A percentile compares a stretch with the other conserved stretches of the same genome.
phyloP scores from a whole-genome alignment of 2,888 invertebrate genomes.

The Trypoxylon attenuatum region DNA sequence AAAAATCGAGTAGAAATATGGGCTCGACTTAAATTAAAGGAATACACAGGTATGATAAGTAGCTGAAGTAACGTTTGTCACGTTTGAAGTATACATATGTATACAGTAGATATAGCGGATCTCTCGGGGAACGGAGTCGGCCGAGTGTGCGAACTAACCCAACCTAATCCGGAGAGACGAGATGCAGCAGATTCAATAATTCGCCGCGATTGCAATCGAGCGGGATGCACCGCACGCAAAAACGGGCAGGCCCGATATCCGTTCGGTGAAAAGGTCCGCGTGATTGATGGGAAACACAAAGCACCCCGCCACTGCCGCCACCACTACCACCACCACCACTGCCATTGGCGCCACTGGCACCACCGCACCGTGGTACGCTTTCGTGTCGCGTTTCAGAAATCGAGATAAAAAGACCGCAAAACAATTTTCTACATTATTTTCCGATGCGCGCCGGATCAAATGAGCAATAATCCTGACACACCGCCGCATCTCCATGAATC shows the following conservation, averaged over 20 bases:
- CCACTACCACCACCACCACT: conserved; percentile 1
- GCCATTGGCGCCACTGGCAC: conserved; percentile 8
- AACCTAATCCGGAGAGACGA: conserved; percentile 60
- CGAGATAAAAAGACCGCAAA: conserved; percentile 69
- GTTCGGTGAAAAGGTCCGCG: conserved; percentile 66
- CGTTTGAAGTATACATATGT: no score
- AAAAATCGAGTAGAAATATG: no score
- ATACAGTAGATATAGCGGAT: no score
- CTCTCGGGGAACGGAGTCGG: conserved; percentile 41
- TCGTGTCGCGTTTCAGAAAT: conserved; percentile 53
- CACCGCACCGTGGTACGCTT: no score
- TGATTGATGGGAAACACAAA: conserved; percentile 73
- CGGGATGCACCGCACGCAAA: conserved; percentile 66
- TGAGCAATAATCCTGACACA: conserved; percentile 54
- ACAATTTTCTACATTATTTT: conserved; percentile 68
- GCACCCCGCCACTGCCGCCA: conserved; percentile 25
- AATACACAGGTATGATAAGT: no score
- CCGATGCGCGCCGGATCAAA: conserved; percentile 51
- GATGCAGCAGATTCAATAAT: conserved; percentile 71
- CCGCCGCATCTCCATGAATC: conserved; percentile 47
- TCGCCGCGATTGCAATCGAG: conserved; percentile 69
- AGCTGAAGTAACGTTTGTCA: no score
- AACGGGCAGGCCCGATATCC: conserved; percentile 66
- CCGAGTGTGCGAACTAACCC: conserved; percentile 49
- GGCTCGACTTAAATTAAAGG: no score